Evolutionary conservation across 1,140 invertebrate genomes (phyloP), one percentile per base, ranked within the genome.

Genomic region (Neocloeon triangulifer): DNA sequence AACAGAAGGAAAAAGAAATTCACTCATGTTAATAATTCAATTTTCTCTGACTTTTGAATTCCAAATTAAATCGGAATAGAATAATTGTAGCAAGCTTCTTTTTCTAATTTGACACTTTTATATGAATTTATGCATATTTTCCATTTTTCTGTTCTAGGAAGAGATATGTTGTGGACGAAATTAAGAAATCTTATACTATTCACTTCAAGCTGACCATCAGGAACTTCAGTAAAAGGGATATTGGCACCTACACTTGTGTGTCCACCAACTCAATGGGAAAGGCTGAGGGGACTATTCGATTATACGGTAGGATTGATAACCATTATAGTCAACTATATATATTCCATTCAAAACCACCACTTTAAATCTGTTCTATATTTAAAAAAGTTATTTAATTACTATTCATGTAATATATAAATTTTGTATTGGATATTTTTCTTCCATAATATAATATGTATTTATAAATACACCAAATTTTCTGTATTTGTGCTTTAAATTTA

Each of bases 271-370:
- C 63, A 5, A 59, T 77, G 43, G 75, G 77, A 1, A 67, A 59
- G 42, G 63, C 72, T 9, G 64, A 69, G 36, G 66, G 66, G 17
- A 66, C 59, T 10, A 60, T 77, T 40, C 51, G 69, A 34, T 49
- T 79, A 22, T 72, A 71, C 49, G 66, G 74, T 77, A 55, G 62
- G 58, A n/a, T n/a, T n/a, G n/a, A n/a, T n/a, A n/a, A n/a, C n/a
- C n/a, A n/a, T n/a, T n/a, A 41, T 23, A 32, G 29, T 27, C 28
- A 34, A 27, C 37, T 17, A 37, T 23, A 37, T 29, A 39, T 29
- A 30, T 15, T 30, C 28, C 31, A 35, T 35, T 23, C 19, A 14
- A 21, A 19, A 20, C 8, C 9, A 39, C 12, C 20, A 19, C 3
- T 28, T 20, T 33, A 15, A 34, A n/a, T n/a, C 12, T 25, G n/a